Evolutionary conservation across 1,140 invertebrate species (phyloP).

Genomic region (Bemisia tabaci): DNA sequence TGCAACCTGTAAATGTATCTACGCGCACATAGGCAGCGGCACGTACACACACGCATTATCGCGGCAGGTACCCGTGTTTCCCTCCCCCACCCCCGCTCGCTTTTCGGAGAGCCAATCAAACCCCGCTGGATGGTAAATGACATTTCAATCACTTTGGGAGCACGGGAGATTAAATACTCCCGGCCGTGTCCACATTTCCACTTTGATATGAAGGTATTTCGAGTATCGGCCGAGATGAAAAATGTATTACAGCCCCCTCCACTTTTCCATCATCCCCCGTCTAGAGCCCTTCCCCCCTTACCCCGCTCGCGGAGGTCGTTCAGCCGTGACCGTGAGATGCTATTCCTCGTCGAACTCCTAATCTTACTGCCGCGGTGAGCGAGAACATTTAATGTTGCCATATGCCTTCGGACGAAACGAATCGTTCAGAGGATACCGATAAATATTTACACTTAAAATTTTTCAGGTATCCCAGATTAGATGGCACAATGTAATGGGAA

Average conservation of each 20-base stretch:
- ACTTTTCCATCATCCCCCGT: neutral
- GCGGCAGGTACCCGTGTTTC: neutral
- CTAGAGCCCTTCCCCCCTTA: no score
- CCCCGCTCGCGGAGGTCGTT: no score
- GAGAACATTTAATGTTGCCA: no score
- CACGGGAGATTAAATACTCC: neutral
- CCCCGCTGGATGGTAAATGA: neutral
- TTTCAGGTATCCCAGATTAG: no score
- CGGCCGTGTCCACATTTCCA: neutral
- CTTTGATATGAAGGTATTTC: neutral
- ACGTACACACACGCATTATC: neutral
- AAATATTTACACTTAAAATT: no score
- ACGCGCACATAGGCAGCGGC: neutral
- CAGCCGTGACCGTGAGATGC: no score
- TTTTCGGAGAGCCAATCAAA: neutral
- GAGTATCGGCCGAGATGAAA: slow-evolving; percentile 2
- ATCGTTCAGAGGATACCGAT: no score
- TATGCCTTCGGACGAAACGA: no score
- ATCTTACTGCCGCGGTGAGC: no score
- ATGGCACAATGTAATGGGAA: no score
- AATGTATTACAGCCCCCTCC: neutral
- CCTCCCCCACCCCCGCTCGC: neutral
- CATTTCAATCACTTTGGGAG: neutral
- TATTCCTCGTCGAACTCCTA: no score
- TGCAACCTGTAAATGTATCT: neutral